Evolutionary conservation across 2,113 vertebrate genomes (phyloP), one percentile per base, ranked within the genome.

Genomic region (Halcyon malimbica): DNA sequence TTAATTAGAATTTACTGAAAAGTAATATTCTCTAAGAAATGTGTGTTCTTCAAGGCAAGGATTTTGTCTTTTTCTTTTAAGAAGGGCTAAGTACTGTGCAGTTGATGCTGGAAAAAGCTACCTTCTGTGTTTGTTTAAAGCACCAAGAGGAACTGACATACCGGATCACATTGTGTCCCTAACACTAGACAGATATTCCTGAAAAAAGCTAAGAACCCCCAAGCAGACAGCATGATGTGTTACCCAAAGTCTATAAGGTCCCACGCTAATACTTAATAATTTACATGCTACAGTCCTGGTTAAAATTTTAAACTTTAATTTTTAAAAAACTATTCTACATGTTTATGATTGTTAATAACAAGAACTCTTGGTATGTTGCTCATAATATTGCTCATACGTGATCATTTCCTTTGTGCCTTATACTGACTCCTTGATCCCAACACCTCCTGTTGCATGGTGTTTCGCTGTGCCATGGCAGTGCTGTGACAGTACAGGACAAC

Each of bases 391-490:
- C 41, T 74, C 37, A 10, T 63, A 23, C 0, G 6, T 23, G 26
- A 71, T 25, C 2, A 6, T 37, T 80, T 83, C 39, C 50, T 79
- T 42, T 6, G 5, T 75, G 35, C 67, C n/a, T 83, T 9, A 6
- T 13, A 24, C 23, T 42, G 57, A 21, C 7, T 65, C 31, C 48
- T 31, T 33, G 24, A 64, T 33, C 31, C 75, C 67, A 67, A 46
- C 19, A 48, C 21, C 60, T 86, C 71, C 37, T 70, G 16, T 67
- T 80, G 26, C 1, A 0, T 17, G 42, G 44, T 3, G 6, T 35
- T 68, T 69, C 1, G 1, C 48, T 0, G 1, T 65, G 60, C 33
- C 1, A 9, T 5, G 18, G 46, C 81, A 87, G 48, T 1, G 1
- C 48, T n/a, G 21, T 54, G 71, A 67, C 16, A 39, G 26, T 18